These are phyloP conservation scores for Anguilla rostrata DNA, from an alignment of 2,113 vertebrate species.

Conservation along the genomic window DNA sequence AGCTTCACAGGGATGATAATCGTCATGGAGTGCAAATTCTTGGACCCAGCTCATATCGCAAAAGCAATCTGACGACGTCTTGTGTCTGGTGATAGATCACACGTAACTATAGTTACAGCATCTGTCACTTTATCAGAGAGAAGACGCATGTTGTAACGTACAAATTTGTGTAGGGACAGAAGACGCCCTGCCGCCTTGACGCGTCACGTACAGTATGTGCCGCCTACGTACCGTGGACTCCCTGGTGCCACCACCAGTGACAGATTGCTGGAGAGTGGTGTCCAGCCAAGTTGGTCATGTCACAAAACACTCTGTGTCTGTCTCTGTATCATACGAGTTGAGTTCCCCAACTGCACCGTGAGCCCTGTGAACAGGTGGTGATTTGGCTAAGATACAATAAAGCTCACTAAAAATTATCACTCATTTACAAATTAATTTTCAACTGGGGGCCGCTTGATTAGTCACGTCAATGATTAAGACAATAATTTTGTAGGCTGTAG, in stretches of 20 bases:
- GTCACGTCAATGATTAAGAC: neutral
- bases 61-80: neutral
- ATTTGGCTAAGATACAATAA: neutral
- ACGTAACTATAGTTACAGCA: constrained; percentile 26
- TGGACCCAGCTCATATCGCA: neutral
- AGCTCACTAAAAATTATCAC: neutral
- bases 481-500: neutral
- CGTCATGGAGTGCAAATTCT: neutral
- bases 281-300: constrained; percentile 17
- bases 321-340: neutral
- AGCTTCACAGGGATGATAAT: neutral
- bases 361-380: neutral
- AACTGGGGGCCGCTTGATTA: neutral
- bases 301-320: neutral
- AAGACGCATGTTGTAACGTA: constrained; percentile 58
- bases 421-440: neutral
- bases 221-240: constrained; percentile 53
- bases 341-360: neutral
- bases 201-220: constrained; percentile 62
- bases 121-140: constrained; percentile 48
- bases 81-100: neutral
- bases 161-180: constrained; percentile 60
- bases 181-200: constrained; percentile 58
- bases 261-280: constrained; percentile 50
- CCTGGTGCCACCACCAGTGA: constrained; percentile 44